Evolutionary conservation across 2,888 invertebrate species (phyloP).

Genomic region (Orthosia gracilis): DNA sequence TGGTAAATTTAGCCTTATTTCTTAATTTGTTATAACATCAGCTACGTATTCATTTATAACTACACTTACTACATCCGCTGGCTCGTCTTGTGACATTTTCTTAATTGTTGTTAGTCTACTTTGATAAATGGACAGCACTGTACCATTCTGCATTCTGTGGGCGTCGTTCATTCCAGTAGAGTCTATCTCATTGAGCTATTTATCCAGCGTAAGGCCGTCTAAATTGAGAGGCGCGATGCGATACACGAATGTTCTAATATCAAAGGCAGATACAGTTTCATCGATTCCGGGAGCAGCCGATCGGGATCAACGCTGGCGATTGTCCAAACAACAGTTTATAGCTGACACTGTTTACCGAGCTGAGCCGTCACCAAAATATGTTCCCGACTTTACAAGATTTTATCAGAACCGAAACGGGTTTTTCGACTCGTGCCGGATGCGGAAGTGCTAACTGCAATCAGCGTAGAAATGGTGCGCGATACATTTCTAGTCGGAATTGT

Average conservation of each 20-base stretch:
- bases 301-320: slow-evolving; percentile 76
- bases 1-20: slow-evolving; percentile 20
- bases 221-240: slow-evolving; percentile 50
- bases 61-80: slow-evolving; percentile 43
- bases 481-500: slow-evolving; percentile 57
- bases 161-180: slow-evolving; percentile 15
- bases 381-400: slow-evolving; percentile 71
- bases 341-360: slow-evolving; percentile 79
- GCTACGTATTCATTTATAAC: slow-evolving; percentile 28
- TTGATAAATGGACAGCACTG: slow-evolving; percentile 24
- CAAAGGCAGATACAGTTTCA: slow-evolving; percentile 61
- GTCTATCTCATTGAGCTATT: slow-evolving; percentile 39
- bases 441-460: slow-evolving; percentile 75
- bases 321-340: slow-evolving; percentile 83
- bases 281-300: slow-evolving; percentile 71
- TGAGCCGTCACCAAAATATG: slow-evolving; percentile 76
- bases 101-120: slow-evolving; percentile 41
- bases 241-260: slow-evolving; percentile 56
- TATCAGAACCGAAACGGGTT: slow-evolving; percentile 69
- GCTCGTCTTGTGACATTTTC: slow-evolving; percentile 28
- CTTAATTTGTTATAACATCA: slow-evolving; percentile 17
- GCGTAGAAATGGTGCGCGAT: slow-evolving; percentile 69
- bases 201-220: slow-evolving; percentile 56
- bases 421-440: slow-evolving; percentile 70
- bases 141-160: slow-evolving; percentile 31